Conservation (phyloP, 2,888 invertebrate genomes). For the Mythimna impura region DNA sequence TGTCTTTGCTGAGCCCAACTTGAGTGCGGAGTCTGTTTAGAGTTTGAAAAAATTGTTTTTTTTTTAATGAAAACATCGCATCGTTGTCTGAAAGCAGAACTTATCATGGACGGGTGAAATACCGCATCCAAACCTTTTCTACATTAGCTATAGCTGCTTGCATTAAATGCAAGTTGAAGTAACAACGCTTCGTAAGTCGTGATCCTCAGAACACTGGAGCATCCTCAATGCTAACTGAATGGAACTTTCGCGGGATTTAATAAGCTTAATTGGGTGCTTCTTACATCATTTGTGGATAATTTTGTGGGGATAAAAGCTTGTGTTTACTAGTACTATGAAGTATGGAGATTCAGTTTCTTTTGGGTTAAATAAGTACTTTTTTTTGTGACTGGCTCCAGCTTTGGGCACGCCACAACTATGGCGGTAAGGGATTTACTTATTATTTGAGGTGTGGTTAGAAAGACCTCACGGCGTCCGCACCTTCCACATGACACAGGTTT, state of each 20-base stretch:
- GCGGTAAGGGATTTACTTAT: too few species aligned
- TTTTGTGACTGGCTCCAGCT: background rate
- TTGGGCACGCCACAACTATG: too few species aligned
- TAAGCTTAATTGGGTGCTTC: conserved; percentile 42
- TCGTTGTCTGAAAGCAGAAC: background rate
- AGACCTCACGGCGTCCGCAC: too few species aligned
- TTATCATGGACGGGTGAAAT: background rate
- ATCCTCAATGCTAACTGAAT: conserved; percentile 31
- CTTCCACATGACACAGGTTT: too few species aligned
- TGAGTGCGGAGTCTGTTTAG: too few species aligned
- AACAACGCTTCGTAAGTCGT: conserved; percentile 34
- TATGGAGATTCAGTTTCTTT: background rate
- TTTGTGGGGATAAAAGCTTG: background rate
- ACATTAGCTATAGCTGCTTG: background rate
- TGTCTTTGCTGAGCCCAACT: too few species aligned
- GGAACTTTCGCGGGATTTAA: conserved; percentile 6
- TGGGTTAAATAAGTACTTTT: background rate
- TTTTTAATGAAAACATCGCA: too few species aligned
- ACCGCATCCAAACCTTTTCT: conserved; percentile 22
- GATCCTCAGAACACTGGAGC: conserved; percentile 5
- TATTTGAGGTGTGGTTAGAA: too few species aligned
- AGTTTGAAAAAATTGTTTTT: too few species aligned
- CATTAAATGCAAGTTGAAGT: conserved; percentile 27
- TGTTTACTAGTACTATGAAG: background rate
- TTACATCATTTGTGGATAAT: conserved; percentile 21